Base-by-base conservation (phyloP, 2,113 vertebrate genomes). In the Megaceryle torquata region DNA sequence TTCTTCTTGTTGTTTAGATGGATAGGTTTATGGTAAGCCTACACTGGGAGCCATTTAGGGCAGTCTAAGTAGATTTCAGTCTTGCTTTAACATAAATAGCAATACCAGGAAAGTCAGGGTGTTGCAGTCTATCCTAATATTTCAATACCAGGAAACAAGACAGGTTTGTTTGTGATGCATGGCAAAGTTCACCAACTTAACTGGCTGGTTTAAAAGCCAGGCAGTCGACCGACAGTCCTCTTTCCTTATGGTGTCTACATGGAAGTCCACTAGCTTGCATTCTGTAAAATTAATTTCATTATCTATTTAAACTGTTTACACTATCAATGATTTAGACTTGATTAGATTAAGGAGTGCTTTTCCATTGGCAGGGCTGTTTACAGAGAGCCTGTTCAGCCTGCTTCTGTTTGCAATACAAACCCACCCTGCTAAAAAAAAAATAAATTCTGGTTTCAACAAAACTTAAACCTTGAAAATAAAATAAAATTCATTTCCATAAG, bases 301-400 rank as follows among this genome's bases (percentile, higher is more conserved):
- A 88, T 72, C 79, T 82, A 79, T 88, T 95, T 54, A 84, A 94
- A 82, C 13, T 78, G 56, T 81, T 93, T 88, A 50, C 21, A 29
- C 6, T 57, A 24, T 28, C 28, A 70, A 13, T 37, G 17, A 72
- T 86, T 89, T 74, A 72, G 53, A 25, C 18, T 81, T 78, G 33
- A 79, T 89, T 68, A 75, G 29, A 59, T 80, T 59, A 71, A 71
- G 18, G 29, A 79, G 10, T 53, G 48, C 13, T 76, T 41, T 82
- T 65, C 67, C n/a, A 25, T 61, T 29, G 39, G 9, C 48, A 68
- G 25, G 11, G 50, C 10, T 82, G 29, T 72, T 61, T 83, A 44
- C 50, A 63, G 54, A 61, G 21, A 39, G 9, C 16, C 46, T 70
- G 51, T 57, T 91, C 64, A 77, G 64, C 46, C 20, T 77, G 15